Evolutionary conservation across 2,888 invertebrate species (phyloP).

Genomic region (Phengaris arion): DNA sequence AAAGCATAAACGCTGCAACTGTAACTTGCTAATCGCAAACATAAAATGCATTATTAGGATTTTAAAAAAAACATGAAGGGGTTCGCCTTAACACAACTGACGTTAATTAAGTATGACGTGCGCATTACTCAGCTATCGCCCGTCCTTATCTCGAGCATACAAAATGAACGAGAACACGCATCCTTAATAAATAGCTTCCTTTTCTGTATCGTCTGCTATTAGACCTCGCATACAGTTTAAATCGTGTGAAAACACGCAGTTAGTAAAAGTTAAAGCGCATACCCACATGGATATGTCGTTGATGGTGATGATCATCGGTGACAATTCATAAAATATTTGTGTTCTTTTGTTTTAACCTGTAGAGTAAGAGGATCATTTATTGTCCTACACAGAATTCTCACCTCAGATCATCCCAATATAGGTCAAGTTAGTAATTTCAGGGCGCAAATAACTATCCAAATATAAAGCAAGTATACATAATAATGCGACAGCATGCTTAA

Average conservation of each 20-base stretch:
- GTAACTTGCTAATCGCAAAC: no score
- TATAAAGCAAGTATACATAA: no score
- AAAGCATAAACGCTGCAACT: no score
- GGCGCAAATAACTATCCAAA: no score
- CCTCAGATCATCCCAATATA: no score
- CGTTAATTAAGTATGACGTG: constrained; percentile 68
- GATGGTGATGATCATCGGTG: background rate
- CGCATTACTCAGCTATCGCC: constrained; percentile 58
- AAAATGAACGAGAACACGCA: constrained; percentile 45
- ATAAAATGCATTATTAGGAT: no score
- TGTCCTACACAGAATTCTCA: no score
- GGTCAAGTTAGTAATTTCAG: no score
- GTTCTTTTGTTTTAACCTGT: no score
- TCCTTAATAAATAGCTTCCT: constrained; percentile 56
- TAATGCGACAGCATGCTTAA: no score
- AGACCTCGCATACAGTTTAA: constrained; percentile 36
- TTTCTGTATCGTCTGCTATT: constrained; percentile 44
- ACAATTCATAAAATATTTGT: no score
- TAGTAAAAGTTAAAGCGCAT: background rate
- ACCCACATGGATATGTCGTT: background rate
- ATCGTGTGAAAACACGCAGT: constrained; percentile 25
- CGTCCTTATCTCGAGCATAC: constrained; percentile 46
- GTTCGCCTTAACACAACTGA: constrained; percentile 59
- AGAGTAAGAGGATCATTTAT: no score
- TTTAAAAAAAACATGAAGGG: constrained; percentile 16